Base-by-base conservation (phyloP, 2,797 vertebrate genomes). In the Hirundo rustica region DNA sequence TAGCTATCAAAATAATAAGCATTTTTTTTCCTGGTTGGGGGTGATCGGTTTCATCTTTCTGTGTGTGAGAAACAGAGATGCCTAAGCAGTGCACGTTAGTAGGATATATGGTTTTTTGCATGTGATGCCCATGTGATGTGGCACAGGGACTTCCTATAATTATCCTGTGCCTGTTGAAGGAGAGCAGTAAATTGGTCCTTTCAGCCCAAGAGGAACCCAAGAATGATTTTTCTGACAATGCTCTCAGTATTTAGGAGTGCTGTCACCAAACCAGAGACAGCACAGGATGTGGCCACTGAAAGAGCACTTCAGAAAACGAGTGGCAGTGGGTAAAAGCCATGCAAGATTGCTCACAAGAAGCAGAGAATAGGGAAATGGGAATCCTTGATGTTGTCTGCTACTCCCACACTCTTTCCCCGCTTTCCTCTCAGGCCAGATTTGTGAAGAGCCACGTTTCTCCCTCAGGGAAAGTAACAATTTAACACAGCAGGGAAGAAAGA, bases 41-140 rank as follows among this genome's bases (percentile, higher is more conserved):
- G 57, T 68, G 36, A 36, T 71, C 22, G 26, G 40, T 54, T 92
- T 86, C 64, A 11, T 47, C 40, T 85, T 86, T 76, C 40, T 92
- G 11, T 40, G 7, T 77, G 30, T 88, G 82, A 89, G 85, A 87
- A 87, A 85, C 22, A 65, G 77, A 85, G 65, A 53, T 66, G 67
- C 23, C 48, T 65, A 64, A 92, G 68, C 67, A 68, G 54, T 11
- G 21, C 53, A 48, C 2, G 8, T 70, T 30, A 77, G 34, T 42
- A 64, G 44, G 71, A 85, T 57, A 55, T 30, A 82, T 74, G 80
- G 8, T 1, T 90, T 90, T 95, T 94, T 87, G 44, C 96, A 96
- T 97, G 92, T 97, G 96, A 97, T 77, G 67, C 22, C 48, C 92
- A 79, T 91, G 64, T 95, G 96, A n/a, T 66, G 58, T 45, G 60